These are phyloP conservation scores for Solea solea DNA, from an alignment of 2,113 vertebrate genomes.

Conservation along the genomic window DNA sequence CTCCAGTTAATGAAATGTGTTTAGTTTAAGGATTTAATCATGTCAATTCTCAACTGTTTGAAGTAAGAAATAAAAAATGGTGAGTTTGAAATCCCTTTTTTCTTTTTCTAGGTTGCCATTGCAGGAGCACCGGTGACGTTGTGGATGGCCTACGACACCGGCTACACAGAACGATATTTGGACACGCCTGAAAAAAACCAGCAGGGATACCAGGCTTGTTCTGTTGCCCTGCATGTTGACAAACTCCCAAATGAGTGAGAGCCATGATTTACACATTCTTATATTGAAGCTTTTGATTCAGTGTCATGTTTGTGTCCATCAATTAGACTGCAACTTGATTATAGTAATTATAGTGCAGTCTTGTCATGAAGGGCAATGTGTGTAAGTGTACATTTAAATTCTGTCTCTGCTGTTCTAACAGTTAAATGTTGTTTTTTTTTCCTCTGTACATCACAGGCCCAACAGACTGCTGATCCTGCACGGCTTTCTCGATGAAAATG, in stretches of 20 bases:
- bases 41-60: too few relatives aligned
- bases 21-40: too few relatives aligned
- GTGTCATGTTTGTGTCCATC: neutral
- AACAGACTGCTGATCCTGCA: slow-evolving; percentile 95
- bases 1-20: too few relatives aligned
- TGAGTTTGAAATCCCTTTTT: too few relatives aligned
- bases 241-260: slow-evolving; percentile 95
- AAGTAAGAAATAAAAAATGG: too few relatives aligned
- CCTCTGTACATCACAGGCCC: slow-evolving; percentile 79
- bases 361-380: neutral
- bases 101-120: slow-evolving; percentile 85
- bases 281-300: too few relatives aligned
- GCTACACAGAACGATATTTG: slow-evolving; percentile 95
- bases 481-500: slow-evolving; percentile 96
- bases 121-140: slow-evolving; percentile 94
- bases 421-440: neutral
- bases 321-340: neutral
- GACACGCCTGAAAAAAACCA: slow-evolving; percentile 93
- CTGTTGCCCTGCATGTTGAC: slow-evolving; percentile 92
- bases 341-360: neutral
- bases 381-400: neutral
- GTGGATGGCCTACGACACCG: slow-evolving; percentile 97
- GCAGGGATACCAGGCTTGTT: slow-evolving; percentile 92
- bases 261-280: neutral
- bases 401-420: neutral